phyloP scores from a whole-genome alignment of 2,888 invertebrate species.

The Leptopterna dolabrata region DNA sequence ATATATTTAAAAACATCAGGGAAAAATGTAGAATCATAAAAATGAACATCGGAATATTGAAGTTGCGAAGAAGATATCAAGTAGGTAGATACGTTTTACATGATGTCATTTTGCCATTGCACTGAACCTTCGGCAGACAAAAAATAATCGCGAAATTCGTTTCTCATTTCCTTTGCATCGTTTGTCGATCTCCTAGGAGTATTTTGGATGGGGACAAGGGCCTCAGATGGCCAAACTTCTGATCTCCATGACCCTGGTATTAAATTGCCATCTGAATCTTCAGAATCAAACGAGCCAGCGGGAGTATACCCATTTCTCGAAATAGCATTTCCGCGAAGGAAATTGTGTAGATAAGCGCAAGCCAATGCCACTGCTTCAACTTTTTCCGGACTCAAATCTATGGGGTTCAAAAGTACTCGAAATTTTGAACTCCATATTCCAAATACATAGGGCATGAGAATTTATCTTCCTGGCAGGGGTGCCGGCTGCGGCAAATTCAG shows the following conservation, averaged over 20 bases:
- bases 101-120: background rate
- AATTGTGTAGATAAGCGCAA: conserved; percentile 34
- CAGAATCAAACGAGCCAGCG: conserved; percentile 28
- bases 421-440: conserved; percentile 15
- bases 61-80: background rate
- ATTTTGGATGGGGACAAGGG: background rate
- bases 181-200: conserved; percentile 16
- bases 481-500: background rate
- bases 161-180: conserved; percentile 13
- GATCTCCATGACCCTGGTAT: conserved; percentile 37
- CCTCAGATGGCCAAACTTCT: background rate
- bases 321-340: conserved; percentile 21
- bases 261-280: conserved; percentile 38
- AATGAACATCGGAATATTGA: too few relatives aligned
- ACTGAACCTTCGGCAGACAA: background rate
- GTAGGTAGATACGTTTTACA: background rate
- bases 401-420: conserved; percentile 24
- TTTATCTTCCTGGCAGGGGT: background rate
- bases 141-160: conserved; percentile 33
- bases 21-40: too few relatives aligned
- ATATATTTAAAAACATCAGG: too few relatives aligned
- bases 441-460: background rate
- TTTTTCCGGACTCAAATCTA: conserved; percentile 21
- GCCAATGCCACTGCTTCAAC: background rate
- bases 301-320: conserved; percentile 33